phyloP scores from a whole-genome alignment of 2,797 vertebrate species.

The Crenichthys baileyi region DNA sequence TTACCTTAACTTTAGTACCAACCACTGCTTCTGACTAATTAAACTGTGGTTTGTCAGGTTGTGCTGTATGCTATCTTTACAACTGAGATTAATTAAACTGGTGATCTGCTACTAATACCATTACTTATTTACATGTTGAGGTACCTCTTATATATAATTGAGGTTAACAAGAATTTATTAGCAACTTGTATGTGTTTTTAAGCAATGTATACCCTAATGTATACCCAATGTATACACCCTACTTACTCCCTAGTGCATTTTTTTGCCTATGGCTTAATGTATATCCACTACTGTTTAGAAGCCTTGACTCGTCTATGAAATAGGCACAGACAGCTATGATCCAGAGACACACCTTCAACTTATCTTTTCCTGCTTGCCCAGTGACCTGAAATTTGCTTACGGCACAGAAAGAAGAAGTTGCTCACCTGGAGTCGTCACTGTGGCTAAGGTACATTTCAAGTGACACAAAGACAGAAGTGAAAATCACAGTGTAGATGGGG shows the following conservation, averaged over 20 bases:
- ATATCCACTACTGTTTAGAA: background rate
- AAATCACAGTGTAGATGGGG: constrained; percentile 75
- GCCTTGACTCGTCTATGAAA: background rate
- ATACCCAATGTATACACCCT: background rate
- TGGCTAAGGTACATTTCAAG: constrained; percentile 65
- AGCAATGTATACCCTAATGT: background rate
- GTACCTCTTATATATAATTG: background rate
- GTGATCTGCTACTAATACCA: too few relatives aligned
- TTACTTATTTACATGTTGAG: background rate
- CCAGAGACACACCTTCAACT: constrained; percentile 31
- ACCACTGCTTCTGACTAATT: too few relatives aligned
- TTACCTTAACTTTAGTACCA: too few relatives aligned
- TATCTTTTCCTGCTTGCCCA: constrained; percentile 24
- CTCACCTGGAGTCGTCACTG: constrained; percentile 69
- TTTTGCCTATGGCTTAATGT: background rate
- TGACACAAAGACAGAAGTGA: constrained; percentile 76
- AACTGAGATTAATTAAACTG: too few relatives aligned
- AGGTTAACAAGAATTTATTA: background rate
- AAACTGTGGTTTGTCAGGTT: too few relatives aligned
- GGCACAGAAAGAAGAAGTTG: constrained; percentile 48
- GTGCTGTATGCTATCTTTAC: too few relatives aligned
- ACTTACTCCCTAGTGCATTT: too few relatives aligned
- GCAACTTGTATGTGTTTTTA: background rate
- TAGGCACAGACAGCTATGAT: constrained; percentile 3
- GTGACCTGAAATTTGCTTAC: constrained; percentile 65